phyloP scores from a whole-genome alignment of 2,888 invertebrate genomes.

The Tenthredo livida region DNA sequence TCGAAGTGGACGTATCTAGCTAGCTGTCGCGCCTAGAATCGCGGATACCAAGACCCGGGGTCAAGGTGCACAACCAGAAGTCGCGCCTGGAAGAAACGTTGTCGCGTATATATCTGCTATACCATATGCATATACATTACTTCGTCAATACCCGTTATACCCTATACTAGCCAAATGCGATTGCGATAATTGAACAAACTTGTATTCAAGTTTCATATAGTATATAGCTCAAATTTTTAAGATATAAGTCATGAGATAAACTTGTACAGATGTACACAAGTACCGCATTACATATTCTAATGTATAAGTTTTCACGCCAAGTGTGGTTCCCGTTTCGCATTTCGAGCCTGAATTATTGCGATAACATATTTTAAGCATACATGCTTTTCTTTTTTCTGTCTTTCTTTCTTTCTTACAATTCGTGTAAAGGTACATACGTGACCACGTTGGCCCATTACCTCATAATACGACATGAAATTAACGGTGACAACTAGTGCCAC shows the following conservation, averaged over 20 bases:
- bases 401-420: background rate
- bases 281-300: too few relatives aligned
- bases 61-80: slow-evolving; percentile 46
- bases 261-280: too few relatives aligned
- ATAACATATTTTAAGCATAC: background rate
- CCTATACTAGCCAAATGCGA: background rate
- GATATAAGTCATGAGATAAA: too few relatives aligned
- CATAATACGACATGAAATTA: background rate
- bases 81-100: slow-evolving; percentile 10
- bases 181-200: slow-evolving; percentile 38
- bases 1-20: slow-evolving; percentile 21
- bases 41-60: slow-evolving; percentile 24
- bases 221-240: background rate
- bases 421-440: background rate
- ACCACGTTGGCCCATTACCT: background rate
- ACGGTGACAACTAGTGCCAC: slow-evolving; percentile 10
- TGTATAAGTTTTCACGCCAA: background rate
- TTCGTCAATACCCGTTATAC: slow-evolving; percentile 48
- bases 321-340: background rate
- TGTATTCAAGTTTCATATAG: background rate
- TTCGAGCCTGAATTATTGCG: background rate
- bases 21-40: slow-evolving; percentile 22
- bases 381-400: background rate
- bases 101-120: slow-evolving; percentile 43
- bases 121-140: slow-evolving; percentile 26